phyloP scores from a whole-genome alignment of 2,113 vertebrate species.

The Gymnogyps californianus region DNA sequence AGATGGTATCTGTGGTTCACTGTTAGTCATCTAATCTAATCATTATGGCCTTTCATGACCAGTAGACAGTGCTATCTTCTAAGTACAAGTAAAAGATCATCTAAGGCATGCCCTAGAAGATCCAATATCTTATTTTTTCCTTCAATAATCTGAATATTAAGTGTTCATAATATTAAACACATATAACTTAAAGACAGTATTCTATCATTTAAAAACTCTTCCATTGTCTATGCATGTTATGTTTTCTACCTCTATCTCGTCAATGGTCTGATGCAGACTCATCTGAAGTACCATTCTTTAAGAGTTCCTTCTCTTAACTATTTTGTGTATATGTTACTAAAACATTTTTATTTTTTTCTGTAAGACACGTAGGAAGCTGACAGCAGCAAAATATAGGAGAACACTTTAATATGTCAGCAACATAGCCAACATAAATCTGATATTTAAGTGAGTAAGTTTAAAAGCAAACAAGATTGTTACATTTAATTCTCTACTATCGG shows the following conservation, averaged over 20 bases:
- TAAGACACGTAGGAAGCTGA: neutral
- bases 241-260: neutral
- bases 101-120: neutral
- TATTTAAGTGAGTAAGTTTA: neutral
- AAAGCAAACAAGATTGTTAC: neutral
- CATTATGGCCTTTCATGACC: neutral
- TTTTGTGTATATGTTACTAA: neutral
- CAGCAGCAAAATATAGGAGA: neutral
- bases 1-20: neutral
- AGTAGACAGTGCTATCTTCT: neutral
- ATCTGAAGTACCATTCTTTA: neutral
- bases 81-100: neutral
- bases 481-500: neutral
- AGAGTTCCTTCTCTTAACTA: neutral
- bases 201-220: neutral
- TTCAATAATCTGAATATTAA: neutral
- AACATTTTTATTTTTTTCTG: neutral
- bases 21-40: neutral
- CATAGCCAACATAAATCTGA: neutral
- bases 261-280: neutral
- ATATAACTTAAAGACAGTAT: neutral
- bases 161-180: neutral
- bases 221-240: neutral
- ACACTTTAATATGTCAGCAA: neutral
- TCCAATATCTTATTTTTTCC: neutral